Conservation (phyloP, 2,797 vertebrate species). For the Tokudaia tokunoshimensis region DNA sequence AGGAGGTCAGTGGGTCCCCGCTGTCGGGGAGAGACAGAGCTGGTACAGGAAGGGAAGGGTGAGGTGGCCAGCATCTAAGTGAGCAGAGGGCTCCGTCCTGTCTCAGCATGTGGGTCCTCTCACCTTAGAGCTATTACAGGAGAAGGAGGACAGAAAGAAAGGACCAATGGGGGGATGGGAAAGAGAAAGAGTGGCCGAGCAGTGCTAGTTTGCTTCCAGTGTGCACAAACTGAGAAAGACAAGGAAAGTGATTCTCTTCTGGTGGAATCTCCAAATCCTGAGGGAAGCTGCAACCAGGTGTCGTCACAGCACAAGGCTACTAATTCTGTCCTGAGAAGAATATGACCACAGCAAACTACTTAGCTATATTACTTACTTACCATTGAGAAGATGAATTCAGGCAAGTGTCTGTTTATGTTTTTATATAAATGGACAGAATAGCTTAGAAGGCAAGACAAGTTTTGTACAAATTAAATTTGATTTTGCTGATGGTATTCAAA, state of each 20-base stretch:
- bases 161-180: not conserved
- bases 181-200: not conserved
- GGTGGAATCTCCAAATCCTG: not conserved
- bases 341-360: not conserved
- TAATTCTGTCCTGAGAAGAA: not conserved
- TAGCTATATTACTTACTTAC: not conserved
- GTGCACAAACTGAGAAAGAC: not conserved
- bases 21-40: not conserved
- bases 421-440: not conserved
- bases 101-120: not conserved
- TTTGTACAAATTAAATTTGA: conserved; percentile 35
- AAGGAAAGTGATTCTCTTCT: not conserved
- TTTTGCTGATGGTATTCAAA: not conserved
- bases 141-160: not conserved
- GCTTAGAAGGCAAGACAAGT: not conserved
- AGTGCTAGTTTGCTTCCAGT: not conserved
- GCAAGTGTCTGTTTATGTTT: not conserved
- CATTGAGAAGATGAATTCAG: not conserved
- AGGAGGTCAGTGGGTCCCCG: not conserved
- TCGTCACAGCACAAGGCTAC: not conserved
- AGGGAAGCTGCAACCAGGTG: not conserved
- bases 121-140: not conserved
- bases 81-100: not conserved
- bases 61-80: not conserved
- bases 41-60: not conserved